These are phyloP conservation scores for Parelbella ahira DNA, from an alignment of 2,888 invertebrate species.

Conservation along the genomic window DNA sequence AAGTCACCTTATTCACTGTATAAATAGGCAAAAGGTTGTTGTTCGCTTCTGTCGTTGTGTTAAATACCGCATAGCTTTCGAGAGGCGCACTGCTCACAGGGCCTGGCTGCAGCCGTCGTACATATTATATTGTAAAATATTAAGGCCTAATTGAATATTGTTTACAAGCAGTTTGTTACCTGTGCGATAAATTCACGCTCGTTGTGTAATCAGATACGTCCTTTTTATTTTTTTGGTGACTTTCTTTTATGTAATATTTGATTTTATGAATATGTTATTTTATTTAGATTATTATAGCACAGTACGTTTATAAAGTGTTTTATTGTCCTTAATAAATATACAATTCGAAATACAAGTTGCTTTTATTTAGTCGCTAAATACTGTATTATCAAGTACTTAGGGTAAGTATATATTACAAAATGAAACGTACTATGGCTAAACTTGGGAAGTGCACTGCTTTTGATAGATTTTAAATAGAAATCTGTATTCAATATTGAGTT, in stretches of 20 bases:
- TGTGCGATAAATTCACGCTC: conserved; percentile 6
- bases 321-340: conserved; percentile 27
- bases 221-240: conserved; percentile 30
- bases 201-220: conserved; percentile 27
- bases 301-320: conserved; percentile 39
- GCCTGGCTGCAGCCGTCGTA: conserved; percentile 17
- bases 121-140: conserved; percentile 20
- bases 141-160: conserved; percentile 24
- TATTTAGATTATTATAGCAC: conserved; percentile 49
- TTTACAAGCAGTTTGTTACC: too few species aligned
- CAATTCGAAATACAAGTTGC: conserved; percentile 9
- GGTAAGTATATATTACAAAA: too few species aligned
- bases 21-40: too few species aligned
- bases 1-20: too few species aligned
- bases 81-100: conserved; percentile 15
- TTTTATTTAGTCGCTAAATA: too few species aligned
- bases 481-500: too few species aligned
- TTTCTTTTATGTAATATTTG: conserved; percentile 45
- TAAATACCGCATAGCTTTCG: conserved; percentile 21
- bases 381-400: too few species aligned
- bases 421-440: too few species aligned
- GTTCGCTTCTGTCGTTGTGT: conserved; percentile 18
- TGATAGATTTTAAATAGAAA: too few species aligned
- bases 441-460: too few species aligned
- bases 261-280: conserved; percentile 59